These are phyloP conservation scores for Phallusia fumigata DNA, from an alignment of 23 tunicate genomes.

Conservation along the genomic window DNA sequence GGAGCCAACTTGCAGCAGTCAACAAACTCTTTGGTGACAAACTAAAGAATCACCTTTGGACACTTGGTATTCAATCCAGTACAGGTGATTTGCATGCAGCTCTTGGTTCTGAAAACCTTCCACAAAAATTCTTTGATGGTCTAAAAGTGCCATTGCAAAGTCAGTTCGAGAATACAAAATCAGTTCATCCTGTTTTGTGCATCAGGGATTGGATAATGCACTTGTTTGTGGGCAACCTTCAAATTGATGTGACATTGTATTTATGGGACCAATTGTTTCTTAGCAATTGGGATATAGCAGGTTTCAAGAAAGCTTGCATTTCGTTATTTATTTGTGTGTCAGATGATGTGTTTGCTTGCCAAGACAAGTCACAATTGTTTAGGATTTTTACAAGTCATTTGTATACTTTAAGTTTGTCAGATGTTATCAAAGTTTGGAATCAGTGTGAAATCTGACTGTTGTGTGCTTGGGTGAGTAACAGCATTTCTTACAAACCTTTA, in stretches of 20 bases:
- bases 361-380: conserved; percentile 25
- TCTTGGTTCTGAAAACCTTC: not conserved
- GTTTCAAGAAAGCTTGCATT: conserved; percentile 46
- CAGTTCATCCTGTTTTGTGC: conserved; percentile 44
- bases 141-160: not conserved
- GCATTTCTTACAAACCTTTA: too few species aligned
- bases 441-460: not conserved
- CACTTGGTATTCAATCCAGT: conserved; percentile 15
- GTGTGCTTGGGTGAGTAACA: not conserved
- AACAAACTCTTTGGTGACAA: not conserved
- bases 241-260: conserved; percentile 40
- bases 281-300: conserved; percentile 32
- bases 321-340: conserved; percentile 28
- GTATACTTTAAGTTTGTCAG: conserved; percentile 13
- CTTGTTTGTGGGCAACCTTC: conserved; percentile 52
- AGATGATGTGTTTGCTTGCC: conserved; percentile 20
- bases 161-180: not conserved
- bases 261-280: conserved; percentile 80
- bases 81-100: not conserved
- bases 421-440: conserved; percentile 31
- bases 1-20: conserved; percentile 21
- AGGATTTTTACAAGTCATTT: conserved; percentile 5
- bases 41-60: conserved; percentile 33
- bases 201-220: conserved; percentile 66
- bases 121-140: not conserved